Percentiles rank a stretch among this genome's conserved stretches.
These are phyloP conservation scores for Actias luna DNA, from an alignment of 2,888 invertebrate genomes.

Conservation along the genomic window DNA sequence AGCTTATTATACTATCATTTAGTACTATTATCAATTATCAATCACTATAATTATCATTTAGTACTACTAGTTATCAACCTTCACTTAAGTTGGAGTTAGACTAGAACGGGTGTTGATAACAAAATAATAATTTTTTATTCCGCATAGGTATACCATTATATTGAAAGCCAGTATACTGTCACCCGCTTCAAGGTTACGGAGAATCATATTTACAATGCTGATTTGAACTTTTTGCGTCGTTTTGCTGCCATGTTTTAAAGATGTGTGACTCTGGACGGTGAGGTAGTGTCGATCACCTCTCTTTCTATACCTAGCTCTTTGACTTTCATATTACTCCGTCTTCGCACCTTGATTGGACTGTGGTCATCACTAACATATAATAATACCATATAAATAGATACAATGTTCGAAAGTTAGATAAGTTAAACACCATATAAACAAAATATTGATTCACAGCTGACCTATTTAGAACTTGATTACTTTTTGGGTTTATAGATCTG, in stretches of 20 bases:
- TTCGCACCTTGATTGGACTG: slow-evolving; percentile 23
- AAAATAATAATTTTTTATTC: not conserved
- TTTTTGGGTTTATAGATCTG: no score
- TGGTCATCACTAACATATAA: not conserved
- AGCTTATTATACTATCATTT: no score
- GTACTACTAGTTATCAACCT: no score
- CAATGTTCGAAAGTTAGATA: not conserved
- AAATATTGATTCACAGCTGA: no score
- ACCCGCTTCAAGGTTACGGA: slow-evolving; percentile 71
- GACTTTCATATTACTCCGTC: slow-evolving; percentile 26
- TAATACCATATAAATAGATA: not conserved
- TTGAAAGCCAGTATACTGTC: slow-evolving; percentile 42
- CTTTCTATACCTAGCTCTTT: slow-evolving; percentile 35
- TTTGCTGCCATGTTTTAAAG: slow-evolving; percentile 63
- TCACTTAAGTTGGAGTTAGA: not conserved
- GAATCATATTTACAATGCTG: slow-evolving; percentile 65
- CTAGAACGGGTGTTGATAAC: not conserved
- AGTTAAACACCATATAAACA: no score
- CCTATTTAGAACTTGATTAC: no score
- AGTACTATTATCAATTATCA: no score
- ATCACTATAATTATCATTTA: no score
- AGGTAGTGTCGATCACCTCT: slow-evolving; percentile 65
- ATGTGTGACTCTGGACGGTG: slow-evolving; percentile 57
- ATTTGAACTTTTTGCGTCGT: slow-evolving; percentile 68
- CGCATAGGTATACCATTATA: slow-evolving; percentile 5